These are phyloP conservation scores for Bradypus variegatus DNA, from an alignment of 2,797 vertebrate genomes.

Conservation along the genomic window DNA sequence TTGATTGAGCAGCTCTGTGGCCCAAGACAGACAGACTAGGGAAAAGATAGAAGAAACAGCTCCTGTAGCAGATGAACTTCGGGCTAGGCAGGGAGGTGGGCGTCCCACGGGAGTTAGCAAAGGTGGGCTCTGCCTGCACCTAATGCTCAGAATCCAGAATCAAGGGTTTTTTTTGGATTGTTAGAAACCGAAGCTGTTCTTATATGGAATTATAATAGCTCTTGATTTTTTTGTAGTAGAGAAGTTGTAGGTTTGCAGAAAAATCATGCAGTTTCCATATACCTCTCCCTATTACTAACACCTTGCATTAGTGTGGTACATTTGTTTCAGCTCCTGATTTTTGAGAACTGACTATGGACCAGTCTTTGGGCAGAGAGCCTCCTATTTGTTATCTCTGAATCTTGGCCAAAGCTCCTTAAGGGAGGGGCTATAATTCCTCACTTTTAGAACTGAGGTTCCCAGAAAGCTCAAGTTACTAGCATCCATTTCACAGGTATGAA, in stretches of 20 bases:
- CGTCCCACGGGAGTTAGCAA: not conserved
- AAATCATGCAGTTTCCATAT: too few species aligned
- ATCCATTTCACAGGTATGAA: not conserved
- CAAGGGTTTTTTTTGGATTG: not conserved
- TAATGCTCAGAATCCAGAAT: not conserved
- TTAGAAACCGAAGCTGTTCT: not conserved
- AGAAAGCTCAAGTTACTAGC: conserved; percentile 12
- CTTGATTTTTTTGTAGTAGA: not conserved
- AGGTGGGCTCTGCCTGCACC: too few species aligned
- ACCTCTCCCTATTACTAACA: too few species aligned
- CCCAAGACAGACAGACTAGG: not conserved
- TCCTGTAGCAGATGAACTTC: not conserved
- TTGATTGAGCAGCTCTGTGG: too few species aligned
- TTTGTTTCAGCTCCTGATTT: not conserved
- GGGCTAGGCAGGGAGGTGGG: not conserved
- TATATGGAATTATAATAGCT: not conserved
- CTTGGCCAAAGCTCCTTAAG: not conserved
- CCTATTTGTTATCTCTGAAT: not conserved
- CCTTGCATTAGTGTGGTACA: too few species aligned
- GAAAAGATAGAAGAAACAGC: not conserved
- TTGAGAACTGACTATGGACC: not conserved
- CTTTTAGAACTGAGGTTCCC: not conserved
- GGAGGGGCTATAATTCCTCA: not conserved
- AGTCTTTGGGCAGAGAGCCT: not conserved
- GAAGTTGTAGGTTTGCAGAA: too few species aligned